phyloP scores from a whole-genome alignment of 2,888 invertebrate genomes.

The Drosophila glabriapex region DNA sequence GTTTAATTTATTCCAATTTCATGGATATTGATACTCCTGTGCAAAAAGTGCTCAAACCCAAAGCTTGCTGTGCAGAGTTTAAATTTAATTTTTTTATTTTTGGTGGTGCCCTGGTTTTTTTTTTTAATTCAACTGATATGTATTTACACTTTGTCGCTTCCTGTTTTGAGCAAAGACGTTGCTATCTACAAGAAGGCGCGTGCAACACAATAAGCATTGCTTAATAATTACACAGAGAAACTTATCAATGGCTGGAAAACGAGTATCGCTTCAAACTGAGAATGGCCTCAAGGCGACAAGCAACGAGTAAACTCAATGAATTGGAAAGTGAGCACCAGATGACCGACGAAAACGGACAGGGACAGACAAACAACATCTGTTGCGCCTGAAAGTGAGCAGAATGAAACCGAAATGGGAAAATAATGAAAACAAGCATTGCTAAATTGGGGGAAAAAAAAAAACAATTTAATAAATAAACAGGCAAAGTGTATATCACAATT shows the following conservation, averaged over 20 bases:
- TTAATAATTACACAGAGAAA: conserved; percentile 40
- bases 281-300: conserved; percentile 15
- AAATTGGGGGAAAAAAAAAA: conserved; percentile 2
- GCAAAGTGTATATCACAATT: conserved; percentile 1
- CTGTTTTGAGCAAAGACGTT: conserved; percentile 39
- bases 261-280: conserved; percentile 8
- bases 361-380: conserved; percentile 56
- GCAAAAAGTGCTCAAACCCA: not conserved
- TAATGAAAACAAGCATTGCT: conserved; percentile 1
- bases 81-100: not conserved
- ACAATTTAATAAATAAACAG: not conserved
- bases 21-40: not conserved
- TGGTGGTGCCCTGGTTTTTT: not conserved
- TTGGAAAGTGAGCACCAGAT: conserved; percentile 57
- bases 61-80: conserved; percentile 1
- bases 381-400: conserved; percentile 59
- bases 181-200: conserved; percentile 18
- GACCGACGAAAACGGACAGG: conserved; percentile 15
- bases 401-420: conserved; percentile 54
- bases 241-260: conserved; percentile 36
- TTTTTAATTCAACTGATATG: not conserved
- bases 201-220: conserved; percentile 28
- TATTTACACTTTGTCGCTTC: conserved; percentile 33
- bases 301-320: conserved; percentile 49
- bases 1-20: not conserved